phyloP scores from a whole-genome alignment of 2,113 vertebrate genomes.

The Caracal caracal region DNA sequence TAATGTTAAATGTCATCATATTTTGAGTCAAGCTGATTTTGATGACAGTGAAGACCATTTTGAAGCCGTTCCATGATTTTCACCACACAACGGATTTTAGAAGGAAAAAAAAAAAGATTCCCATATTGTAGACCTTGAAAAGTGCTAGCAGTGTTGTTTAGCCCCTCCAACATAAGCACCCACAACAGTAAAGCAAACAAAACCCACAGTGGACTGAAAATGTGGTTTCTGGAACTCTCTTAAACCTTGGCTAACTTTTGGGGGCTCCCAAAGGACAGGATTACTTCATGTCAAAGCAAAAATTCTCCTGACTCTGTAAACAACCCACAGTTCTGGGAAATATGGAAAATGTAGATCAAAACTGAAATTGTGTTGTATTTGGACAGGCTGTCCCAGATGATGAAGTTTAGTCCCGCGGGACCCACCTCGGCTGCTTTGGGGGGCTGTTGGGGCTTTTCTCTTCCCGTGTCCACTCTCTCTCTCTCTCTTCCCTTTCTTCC shows the following conservation, averaged over 20 bases:
- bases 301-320: constrained; percentile 69
- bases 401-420: background rate
- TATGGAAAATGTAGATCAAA: constrained; percentile 21
- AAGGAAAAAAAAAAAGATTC: background rate
- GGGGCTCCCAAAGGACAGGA: constrained; percentile 71
- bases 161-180: constrained; percentile 59
- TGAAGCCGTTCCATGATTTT: constrained; percentile 3
- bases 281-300: constrained; percentile 71
- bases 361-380: constrained; percentile 30
- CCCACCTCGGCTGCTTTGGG: too few species aligned
- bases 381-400: background rate
- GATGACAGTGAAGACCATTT: background rate
- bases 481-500: background rate
- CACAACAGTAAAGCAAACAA: constrained; percentile 64
- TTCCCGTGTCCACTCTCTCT: background rate
- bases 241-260: constrained; percentile 50
- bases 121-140: background rate
- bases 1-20: background rate
- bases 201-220: background rate
- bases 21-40: background rate
- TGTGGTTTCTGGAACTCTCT: constrained; percentile 70
- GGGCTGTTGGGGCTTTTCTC: background rate
- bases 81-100: background rate
- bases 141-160: background rate
- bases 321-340: constrained; percentile 61